Conservation (phyloP, 2,797 vertebrate genomes). For the Hephaestus fuliginosus region DNA sequence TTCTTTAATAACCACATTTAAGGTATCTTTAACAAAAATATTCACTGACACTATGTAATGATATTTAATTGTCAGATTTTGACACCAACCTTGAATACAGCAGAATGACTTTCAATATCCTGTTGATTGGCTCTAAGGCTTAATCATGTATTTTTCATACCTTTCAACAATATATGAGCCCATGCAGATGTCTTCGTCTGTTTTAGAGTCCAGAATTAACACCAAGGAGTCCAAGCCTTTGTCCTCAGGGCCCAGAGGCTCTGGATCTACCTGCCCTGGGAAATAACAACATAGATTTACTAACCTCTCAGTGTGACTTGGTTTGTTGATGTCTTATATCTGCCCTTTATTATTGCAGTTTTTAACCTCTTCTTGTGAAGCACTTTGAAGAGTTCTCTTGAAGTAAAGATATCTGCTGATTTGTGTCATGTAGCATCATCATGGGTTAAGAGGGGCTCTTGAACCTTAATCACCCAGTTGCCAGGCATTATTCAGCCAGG, state of each 20-base stretch:
- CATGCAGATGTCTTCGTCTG: neutral
- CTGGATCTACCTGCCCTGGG: neutral
- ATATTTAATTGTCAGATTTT: too few species aligned
- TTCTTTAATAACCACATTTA: too few species aligned
- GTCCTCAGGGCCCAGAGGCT: neutral
- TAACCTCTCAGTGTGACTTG: neutral
- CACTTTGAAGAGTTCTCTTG: neutral
- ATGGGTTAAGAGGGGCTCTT: neutral
- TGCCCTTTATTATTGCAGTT: neutral
- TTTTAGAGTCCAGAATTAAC: neutral
- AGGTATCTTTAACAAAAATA: too few species aligned
- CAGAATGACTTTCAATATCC: neutral
- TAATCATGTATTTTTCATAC: neutral
- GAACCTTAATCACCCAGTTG: neutral
- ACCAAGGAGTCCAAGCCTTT: neutral
- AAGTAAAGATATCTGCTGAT: neutral
- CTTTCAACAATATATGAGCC: neutral
- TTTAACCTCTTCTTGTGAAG: neutral
- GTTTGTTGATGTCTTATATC: neutral
- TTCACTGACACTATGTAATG: too few species aligned
- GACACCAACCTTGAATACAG: too few species aligned
- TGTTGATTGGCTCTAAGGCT: neutral
- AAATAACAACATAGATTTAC: neutral
- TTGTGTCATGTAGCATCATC: neutral
- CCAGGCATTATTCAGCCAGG: too few species aligned